Base-by-base conservation (phyloP, 2,888 invertebrate genomes). In the Copidosoma aretas region DNA sequence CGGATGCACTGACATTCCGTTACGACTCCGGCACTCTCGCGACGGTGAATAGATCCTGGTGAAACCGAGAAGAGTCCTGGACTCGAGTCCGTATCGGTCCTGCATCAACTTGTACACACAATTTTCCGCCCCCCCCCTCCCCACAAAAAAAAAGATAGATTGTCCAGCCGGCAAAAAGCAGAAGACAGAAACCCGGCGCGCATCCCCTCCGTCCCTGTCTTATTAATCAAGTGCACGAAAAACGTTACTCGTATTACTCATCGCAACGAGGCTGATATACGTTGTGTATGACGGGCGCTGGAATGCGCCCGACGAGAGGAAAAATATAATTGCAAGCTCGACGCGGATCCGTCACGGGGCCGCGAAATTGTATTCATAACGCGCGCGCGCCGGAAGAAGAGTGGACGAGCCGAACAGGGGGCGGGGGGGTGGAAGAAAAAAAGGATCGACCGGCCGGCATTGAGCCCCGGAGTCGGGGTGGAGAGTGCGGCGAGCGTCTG, bases 401-500 rank as follows among this genome's bases (percentile, higher is more conserved):
- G 46, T n/a, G n/a, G 24, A 51, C 2, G 39, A 25, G 41, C n/a
- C 39, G 21, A 8, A 59, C 41, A 60, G 41, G 52, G 32, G 22
- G 22, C 19, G 21, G 39, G 24, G 46, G 8, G 17, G 59, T 49
- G 43, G 43, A 64, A 60, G 64, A 60, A 66, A 64, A 68, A 63
- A 70, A 67, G 61, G 66, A 72, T 71, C 32, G 32, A 32, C 32
- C 43, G 41, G 41, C n/a, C 14, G 67, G 65, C 60, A 66, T 49
- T 54, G 66, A 53, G 49, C 59, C 3, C 19, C n/a, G 25, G 53
- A 59, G 64, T 64, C 63, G 68, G 64, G 67, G 67, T 66, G 51
- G 63, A 71, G 67, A 71, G 64, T 51, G 57, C 43, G 59, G 67
- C 32, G 64, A 71, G 65, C 64, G 68, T 71, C 71, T 66, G 70